A percentile compares a stretch with the other conserved stretches of the same genome.
Evolutionary conservation across 2,888 invertebrate genomes (phyloP).

Genomic region (Leptarthrus brevirostris): DNA sequence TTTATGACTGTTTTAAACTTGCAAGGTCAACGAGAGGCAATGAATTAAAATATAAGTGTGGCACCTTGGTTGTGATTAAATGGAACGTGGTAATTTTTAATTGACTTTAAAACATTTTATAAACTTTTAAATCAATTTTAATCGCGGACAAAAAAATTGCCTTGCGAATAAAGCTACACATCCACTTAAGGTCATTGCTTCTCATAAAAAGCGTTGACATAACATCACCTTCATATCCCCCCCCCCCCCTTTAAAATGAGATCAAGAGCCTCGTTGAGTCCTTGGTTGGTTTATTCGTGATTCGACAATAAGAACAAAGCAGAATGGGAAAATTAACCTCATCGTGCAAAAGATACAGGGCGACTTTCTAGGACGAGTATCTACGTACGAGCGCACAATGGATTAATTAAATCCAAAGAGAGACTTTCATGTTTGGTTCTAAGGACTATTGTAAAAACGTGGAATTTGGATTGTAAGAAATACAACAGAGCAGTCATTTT

Average conservation of each 20-base stretch:
- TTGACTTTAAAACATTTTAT: too few relatives aligned
- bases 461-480: constrained; percentile 20
- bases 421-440: background rate
- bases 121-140: too few relatives aligned
- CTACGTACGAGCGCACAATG: background rate
- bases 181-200: constrained; percentile 29
- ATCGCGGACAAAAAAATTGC: too few relatives aligned
- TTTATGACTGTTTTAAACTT: too few relatives aligned
- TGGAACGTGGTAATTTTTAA: too few relatives aligned
- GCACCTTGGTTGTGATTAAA: too few relatives aligned
- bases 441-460: constrained; percentile 20
- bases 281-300: constrained; percentile 2
- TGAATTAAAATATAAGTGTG: too few relatives aligned
- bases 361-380: too few relatives aligned
- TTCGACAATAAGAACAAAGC: constrained; percentile 3
- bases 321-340: constrained; percentile 13
- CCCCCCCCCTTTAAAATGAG: background rate
- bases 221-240: too few relatives aligned
- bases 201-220: background rate
- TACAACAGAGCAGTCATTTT: background rate
- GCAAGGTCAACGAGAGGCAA: too few relatives aligned
- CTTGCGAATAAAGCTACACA: too few relatives aligned
- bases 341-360: background rate
- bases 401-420: constrained; percentile 8
- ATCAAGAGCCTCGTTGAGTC: constrained; percentile 5